These are phyloP conservation scores for Pomatorhinus ruficollis DNA, from an alignment of 2,113 vertebrate genomes.

Conservation along the genomic window DNA sequence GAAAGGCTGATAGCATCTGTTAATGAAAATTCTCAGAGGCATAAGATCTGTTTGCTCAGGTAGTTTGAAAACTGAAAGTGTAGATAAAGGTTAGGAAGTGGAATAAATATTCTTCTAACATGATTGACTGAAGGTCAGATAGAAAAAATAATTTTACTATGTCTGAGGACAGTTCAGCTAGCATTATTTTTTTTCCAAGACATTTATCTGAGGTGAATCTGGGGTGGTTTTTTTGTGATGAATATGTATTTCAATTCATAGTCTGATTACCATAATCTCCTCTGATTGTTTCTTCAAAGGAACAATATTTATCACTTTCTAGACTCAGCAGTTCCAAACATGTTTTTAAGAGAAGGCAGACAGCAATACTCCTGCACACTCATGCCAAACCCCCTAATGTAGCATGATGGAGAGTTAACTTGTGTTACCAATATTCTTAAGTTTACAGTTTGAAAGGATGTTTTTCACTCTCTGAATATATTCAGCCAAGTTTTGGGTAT, in stretches of 20 bases:
- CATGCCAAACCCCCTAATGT: neutral
- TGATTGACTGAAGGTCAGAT: constrained; percentile 59
- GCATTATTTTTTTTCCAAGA: constrained; percentile 9
- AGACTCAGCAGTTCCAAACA: constrained; percentile 37
- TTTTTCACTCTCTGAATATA: neutral
- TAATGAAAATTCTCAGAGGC: constrained; percentile 59
- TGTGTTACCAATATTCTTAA: neutral
- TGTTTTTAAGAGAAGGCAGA: neutral
- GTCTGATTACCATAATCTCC: constrained; percentile 65
- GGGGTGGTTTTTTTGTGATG: neutral
- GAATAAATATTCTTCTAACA: constrained; percentile 50
- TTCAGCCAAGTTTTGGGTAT: neutral
- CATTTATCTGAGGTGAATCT: neutral
- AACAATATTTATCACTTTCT: constrained; percentile 57
- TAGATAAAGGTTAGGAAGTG: constrained; percentile 37
- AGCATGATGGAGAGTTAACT: neutral
- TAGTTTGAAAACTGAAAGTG: constrained; percentile 35
- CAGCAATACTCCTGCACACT: neutral
- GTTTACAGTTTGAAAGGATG: neutral
- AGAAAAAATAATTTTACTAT: constrained; percentile 30
- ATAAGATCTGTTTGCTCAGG: constrained; percentile 45
- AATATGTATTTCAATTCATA: constrained; percentile 58
- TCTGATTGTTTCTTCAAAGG: constrained; percentile 61
- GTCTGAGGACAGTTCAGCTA: constrained; percentile 29
- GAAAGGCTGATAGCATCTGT: constrained; percentile 51